Conservation (phyloP, 1,140 invertebrate species). For the Orius laevigatus region DNA sequence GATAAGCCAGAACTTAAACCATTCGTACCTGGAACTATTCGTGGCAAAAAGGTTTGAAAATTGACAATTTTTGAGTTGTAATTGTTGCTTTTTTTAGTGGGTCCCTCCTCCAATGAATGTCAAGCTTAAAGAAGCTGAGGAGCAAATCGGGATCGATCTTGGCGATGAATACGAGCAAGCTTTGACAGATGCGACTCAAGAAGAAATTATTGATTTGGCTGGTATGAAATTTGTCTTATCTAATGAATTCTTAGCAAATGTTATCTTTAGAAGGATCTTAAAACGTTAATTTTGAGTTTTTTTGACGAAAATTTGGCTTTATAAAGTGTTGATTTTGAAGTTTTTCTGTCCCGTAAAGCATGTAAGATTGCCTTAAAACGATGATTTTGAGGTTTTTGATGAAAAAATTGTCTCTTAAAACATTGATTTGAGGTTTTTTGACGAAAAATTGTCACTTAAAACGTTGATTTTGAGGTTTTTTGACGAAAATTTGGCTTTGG, state of each 20-base stretch:
- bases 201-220: slow-evolving; percentile 97
- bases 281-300: too few species aligned
- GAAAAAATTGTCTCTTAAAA: too few species aligned
- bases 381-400: too few species aligned
- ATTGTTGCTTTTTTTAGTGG: slow-evolving; percentile 44
- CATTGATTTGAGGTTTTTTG: too few species aligned
- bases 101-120: slow-evolving; percentile 60
- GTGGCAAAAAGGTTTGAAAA: slow-evolving; percentile 69
- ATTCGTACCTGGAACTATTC: slow-evolving; percentile 70
- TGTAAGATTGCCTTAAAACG: too few species aligned
- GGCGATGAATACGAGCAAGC: slow-evolving; percentile 93
- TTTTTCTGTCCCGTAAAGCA: too few species aligned
- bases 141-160: slow-evolving; percentile 81
- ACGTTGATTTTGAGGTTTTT: too few species aligned
- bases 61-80: background rate
- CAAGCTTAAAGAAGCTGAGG: slow-evolving; percentile 65
- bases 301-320: too few species aligned
- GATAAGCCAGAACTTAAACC: slow-evolving; percentile 93
- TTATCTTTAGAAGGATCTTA: too few species aligned
- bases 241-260: slow-evolving; percentile 4
- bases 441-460: too few species aligned
- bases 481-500: too few species aligned
- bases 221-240: slow-evolving; percentile 37
- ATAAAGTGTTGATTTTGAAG: too few species aligned
- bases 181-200: slow-evolving; percentile 77